These are phyloP conservation scores for Pteropus rufus DNA, from an alignment of 2,797 vertebrate species.

Conservation along the genomic window DNA sequence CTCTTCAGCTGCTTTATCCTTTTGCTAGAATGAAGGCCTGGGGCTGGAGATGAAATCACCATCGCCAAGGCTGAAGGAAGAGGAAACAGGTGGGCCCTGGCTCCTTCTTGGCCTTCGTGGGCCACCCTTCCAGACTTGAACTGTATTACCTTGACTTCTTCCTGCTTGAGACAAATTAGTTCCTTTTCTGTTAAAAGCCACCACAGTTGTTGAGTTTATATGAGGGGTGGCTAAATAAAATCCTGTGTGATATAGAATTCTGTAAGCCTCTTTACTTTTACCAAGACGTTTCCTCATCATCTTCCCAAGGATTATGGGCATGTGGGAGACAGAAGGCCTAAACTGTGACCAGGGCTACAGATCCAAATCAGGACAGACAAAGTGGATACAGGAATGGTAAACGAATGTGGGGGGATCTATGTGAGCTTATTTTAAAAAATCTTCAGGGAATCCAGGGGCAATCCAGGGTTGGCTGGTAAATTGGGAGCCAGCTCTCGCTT, in stretches of 20 bases:
- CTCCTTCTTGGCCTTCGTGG: neutral
- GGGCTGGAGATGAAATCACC: neutral
- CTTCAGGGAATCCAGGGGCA: neutral
- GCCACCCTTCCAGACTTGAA: neutral
- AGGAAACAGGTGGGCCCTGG: neutral
- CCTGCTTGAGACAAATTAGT: neutral
- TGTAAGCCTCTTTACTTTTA: neutral
- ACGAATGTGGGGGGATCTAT: neutral
- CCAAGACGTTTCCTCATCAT: neutral
- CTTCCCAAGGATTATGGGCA: neutral
- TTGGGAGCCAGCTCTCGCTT: neutral
- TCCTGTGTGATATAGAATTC: neutral
- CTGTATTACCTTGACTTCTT: neutral
- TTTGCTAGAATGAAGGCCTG: neutral
- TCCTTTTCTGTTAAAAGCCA: neutral
- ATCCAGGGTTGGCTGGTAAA: neutral
- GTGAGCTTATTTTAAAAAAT: neutral
- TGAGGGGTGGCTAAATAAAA: neutral
- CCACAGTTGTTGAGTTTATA: neutral
- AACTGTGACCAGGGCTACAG: neutral
- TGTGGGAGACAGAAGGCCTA: neutral
- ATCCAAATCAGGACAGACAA: neutral
- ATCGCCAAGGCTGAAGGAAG: neutral
- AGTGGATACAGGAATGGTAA: neutral
- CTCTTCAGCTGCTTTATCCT: neutral